Percentiles rank a stretch among this genome's conserved stretches.
Evolutionary conservation across 2,888 invertebrate species (phyloP).

Genomic region (Cotesia congregata): DNA sequence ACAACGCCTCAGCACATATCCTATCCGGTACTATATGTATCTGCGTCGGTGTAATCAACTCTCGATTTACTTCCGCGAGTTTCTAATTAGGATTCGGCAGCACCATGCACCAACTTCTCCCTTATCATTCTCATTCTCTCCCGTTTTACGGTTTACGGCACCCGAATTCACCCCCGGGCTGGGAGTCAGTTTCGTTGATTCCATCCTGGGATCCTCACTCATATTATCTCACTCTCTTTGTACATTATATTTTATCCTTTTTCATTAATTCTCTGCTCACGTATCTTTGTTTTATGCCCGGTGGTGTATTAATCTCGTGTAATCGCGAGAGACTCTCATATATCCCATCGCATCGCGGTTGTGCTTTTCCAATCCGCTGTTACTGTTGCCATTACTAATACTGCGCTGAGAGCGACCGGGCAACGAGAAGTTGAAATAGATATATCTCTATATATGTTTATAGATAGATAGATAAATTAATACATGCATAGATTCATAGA

Average conservation of each 20-base stretch:
- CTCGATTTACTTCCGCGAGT: constrained; percentile 43
- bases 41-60: constrained; percentile 38
- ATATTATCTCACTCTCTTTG: background rate
- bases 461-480: too few relatives aligned
- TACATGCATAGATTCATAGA: too few relatives aligned
- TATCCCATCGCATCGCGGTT: background rate
- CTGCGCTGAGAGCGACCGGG: background rate
- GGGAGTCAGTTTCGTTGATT: constrained; percentile 27
- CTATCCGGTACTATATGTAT: background rate
- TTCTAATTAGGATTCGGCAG: constrained; percentile 33
- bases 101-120: background rate
- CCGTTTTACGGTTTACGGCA: too few relatives aligned
- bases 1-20: constrained; percentile 29
- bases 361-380: background rate
- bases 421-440: background rate
- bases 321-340: constrained; percentile 27
- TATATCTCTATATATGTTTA: too few relatives aligned
- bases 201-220: background rate
- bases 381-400: background rate
- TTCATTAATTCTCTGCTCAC: constrained; percentile 16
- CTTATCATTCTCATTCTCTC: too few relatives aligned
- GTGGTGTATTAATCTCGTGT: constrained; percentile 39
- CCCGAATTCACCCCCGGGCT: background rate
- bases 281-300: constrained; percentile 25
- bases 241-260: background rate